phyloP scores from a whole-genome alignment of 1,140 invertebrate species.

The Lepidurus apus region DNA sequence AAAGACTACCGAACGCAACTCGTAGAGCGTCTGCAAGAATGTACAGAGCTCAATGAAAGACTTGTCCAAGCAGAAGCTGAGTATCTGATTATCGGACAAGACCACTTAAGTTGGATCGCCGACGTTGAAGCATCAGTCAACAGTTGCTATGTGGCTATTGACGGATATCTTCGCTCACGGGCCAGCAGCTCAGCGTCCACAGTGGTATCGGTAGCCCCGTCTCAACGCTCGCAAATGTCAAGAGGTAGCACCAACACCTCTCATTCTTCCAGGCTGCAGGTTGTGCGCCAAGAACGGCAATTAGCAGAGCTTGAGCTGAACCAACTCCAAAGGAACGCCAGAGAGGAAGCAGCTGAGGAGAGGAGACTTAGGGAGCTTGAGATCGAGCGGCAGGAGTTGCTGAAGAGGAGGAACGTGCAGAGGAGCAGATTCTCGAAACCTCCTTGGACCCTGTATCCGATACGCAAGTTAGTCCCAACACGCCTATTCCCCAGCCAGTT shows the following conservation, averaged over 20 bases:
- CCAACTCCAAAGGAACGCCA: background rate
- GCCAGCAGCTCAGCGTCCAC: background rate
- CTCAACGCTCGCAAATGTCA: background rate
- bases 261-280: background rate
- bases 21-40: too few relatives aligned
- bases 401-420: background rate
- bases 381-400: background rate
- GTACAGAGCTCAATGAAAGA: too few relatives aligned
- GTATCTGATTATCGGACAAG: too few relatives aligned
- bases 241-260: background rate
- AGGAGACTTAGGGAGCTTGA: background rate
- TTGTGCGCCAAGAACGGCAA: background rate
- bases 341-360: background rate
- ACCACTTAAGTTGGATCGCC: too few relatives aligned
- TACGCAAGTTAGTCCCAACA: background rate
- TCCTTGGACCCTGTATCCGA: background rate
- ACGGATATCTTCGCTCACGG: background rate
- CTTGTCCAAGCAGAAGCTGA: too few relatives aligned
- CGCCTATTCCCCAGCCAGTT: background rate
- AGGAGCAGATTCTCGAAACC: background rate
- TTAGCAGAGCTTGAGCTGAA: background rate
- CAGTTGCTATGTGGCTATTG: too few relatives aligned
- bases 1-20: too few relatives aligned
- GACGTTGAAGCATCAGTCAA: too few relatives aligned
- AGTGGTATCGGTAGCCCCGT: too few relatives aligned